phyloP scores from a whole-genome alignment of 1,140 invertebrate species.

The Ephestia elutella region DNA sequence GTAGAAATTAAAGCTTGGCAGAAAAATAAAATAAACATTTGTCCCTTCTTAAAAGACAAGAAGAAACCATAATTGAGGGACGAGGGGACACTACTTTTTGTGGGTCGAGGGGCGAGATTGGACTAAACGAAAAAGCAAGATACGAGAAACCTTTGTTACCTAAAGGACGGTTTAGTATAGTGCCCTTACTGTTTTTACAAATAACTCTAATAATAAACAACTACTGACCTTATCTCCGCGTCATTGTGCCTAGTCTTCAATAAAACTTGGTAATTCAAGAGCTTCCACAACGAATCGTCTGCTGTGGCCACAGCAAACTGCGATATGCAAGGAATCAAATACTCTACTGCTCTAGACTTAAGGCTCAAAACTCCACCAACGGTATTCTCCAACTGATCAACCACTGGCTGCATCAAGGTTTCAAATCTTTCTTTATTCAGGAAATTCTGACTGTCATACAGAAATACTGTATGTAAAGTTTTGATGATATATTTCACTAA shows the following conservation, averaged over 20 bases:
- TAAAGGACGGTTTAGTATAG: no score
- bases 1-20: no score
- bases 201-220: no score
- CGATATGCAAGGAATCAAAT: constrained; percentile 85
- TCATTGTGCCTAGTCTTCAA: constrained; percentile 88
- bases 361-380: constrained; percentile 78
- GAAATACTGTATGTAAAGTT: constrained; percentile 85
- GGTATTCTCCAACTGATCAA: constrained; percentile 91
- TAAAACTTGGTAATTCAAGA: constrained; percentile 91
- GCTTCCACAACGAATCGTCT: constrained; percentile 91
- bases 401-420: constrained; percentile 86
- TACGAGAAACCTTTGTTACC: no score
- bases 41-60: no score
- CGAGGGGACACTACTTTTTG: no score
- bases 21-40: no score
- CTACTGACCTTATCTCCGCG: constrained; percentile 74
- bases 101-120: no score
- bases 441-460: constrained; percentile 88
- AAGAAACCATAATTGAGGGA: no score
- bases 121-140: no score
- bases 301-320: constrained; percentile 86
- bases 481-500: constrained; percentile 81
- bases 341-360: constrained; percentile 76
- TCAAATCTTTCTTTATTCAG: constrained; percentile 90
- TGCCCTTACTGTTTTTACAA: no score